Evolutionary conservation across 2,113 vertebrate species (phyloP).

Genomic region (Micromys minutus): DNA sequence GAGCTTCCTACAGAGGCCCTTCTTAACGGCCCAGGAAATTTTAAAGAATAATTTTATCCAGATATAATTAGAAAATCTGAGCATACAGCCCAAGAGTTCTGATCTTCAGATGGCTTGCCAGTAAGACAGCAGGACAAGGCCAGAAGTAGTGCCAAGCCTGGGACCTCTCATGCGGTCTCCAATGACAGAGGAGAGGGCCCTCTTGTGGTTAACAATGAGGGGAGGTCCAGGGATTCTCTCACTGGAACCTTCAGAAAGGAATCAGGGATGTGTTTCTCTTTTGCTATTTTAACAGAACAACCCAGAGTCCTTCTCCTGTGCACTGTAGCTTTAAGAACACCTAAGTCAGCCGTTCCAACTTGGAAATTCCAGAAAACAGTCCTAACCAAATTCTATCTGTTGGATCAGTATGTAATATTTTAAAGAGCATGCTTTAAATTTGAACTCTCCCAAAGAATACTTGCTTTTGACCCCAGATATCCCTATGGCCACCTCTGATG

Average conservation of each 20-base stretch:
- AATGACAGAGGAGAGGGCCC: not conserved
- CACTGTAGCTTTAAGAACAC: not conserved
- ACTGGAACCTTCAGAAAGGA: too few species aligned
- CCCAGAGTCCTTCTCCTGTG: not conserved
- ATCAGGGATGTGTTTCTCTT: not conserved
- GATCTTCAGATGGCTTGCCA: not conserved
- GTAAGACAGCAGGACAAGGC: not conserved
- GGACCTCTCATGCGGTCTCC: not conserved
- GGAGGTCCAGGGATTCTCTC: not conserved
- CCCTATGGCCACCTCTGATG: too few species aligned
- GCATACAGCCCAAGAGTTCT: not conserved
- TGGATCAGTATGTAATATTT: too few species aligned
- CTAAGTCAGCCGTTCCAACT: too few species aligned
- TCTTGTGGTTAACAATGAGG: not conserved
- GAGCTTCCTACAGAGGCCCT: not conserved
- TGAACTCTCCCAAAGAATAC: not conserved
- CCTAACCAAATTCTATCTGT: too few species aligned
- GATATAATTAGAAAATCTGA: not conserved
- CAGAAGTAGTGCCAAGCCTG: not conserved
- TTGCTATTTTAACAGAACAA: not conserved
- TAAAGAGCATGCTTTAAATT: too few species aligned
- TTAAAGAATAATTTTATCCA: not conserved
- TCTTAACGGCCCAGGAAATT: not conserved
- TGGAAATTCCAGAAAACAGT: too few species aligned
- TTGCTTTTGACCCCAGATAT: not conserved